Percentiles rank a stretch among this genome's conserved stretches.
These are phyloP conservation scores for Araneus ventricosus DNA, from an alignment of 1,140 invertebrate genomes.

Conservation along the genomic window DNA sequence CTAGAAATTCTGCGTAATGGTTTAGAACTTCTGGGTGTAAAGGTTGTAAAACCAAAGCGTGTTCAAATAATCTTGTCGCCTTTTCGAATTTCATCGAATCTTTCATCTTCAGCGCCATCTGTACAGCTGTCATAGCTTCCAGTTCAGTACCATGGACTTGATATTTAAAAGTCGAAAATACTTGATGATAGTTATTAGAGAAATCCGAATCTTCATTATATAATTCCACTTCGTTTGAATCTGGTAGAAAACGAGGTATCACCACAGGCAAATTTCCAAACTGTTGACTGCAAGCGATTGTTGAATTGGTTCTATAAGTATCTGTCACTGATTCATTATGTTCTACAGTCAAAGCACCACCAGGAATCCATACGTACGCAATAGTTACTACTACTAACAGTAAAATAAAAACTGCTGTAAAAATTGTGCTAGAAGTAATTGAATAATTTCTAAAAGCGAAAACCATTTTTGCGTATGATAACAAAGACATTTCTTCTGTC, in stretches of 20 bases:
- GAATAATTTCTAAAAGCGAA: neutral
- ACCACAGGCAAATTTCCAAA: neutral
- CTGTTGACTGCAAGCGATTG: neutral
- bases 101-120: slow-evolving; percentile 91
- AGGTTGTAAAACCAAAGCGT: slow-evolving; percentile 93
- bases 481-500: too few relatives aligned
- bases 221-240: neutral
- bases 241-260: neutral
- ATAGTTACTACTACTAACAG: neutral
- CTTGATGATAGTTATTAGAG: neutral
- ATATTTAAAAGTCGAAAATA: neutral
- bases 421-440: neutral
- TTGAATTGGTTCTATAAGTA: neutral
- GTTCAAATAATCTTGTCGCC: slow-evolving; percentile 92
- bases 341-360: neutral
- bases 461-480: neutral
- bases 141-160: slow-evolving; percentile 61
- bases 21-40: slow-evolving; percentile 94
- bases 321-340: neutral
- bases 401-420: neutral
- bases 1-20: slow-evolving; percentile 95
- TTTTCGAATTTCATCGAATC: slow-evolving; percentile 90
- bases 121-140: slow-evolving; percentile 91
- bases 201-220: neutral
- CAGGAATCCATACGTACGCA: neutral